A percentile compares a stretch with the other conserved stretches of the same genome.
Conservation (phyloP, 2,888 invertebrate genomes). For the Polydesmus complanatus region DNA sequence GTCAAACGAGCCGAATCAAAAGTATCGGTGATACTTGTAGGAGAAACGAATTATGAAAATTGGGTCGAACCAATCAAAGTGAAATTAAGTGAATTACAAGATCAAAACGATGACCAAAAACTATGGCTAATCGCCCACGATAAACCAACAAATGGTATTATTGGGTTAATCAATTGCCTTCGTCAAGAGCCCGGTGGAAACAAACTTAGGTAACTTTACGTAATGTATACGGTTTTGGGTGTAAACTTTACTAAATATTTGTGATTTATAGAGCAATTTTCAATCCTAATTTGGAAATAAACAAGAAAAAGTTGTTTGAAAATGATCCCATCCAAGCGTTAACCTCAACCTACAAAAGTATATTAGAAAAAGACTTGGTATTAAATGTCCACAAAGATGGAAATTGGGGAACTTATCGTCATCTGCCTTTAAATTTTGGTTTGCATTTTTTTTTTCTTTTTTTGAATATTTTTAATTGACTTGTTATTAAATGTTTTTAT, state of each 20-base stretch:
- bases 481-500: not conserved
- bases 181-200: slow-evolving; percentile 72
- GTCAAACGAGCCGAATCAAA: not conserved
- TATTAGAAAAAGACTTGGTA: slow-evolving; percentile 53
- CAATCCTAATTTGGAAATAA: slow-evolving; percentile 46
- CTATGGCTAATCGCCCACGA: slow-evolving; percentile 51
- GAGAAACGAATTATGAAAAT: slow-evolving; percentile 47
- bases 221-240: slow-evolving; percentile 12
- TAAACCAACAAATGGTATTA: slow-evolving; percentile 55
- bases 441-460: not conserved
- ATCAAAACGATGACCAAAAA: slow-evolving; percentile 36
- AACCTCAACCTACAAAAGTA: slow-evolving; percentile 25
- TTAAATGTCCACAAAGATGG: slow-evolving; percentile 70
- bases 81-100: slow-evolving; percentile 49
- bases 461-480: not conserved
- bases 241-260: not conserved
- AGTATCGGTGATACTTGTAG: slow-evolving; percentile 46
- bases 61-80: slow-evolving; percentile 74
- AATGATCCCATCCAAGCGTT: slow-evolving; percentile 49
- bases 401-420: slow-evolving; percentile 76
- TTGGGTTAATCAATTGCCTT: slow-evolving; percentile 83
- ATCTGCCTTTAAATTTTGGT: slow-evolving; percentile 44
- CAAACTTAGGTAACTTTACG: slow-evolving; percentile 48
- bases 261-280: slow-evolving; percentile 39
- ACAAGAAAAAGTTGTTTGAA: slow-evolving; percentile 44